Conservation (phyloP, 2,888 invertebrate genomes). For the Amphipoea lucens region DNA sequence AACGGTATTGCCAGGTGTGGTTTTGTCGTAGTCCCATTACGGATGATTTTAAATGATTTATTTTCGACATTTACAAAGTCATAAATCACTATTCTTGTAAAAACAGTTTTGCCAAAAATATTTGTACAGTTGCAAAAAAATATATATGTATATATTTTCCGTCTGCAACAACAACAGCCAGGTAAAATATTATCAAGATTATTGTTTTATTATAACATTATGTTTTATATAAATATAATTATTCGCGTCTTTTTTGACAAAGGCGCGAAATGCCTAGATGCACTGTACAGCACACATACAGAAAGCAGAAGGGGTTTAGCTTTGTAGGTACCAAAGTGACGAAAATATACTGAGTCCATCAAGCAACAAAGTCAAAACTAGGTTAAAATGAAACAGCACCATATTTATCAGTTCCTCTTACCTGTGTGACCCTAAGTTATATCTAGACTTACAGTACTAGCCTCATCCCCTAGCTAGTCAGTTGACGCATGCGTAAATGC, state of each 20-base stretch:
- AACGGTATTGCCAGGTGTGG: conserved; percentile 2
- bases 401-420: not conserved
- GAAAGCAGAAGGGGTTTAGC: not conserved
- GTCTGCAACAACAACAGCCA: not conserved
- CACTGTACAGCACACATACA: not conserved
- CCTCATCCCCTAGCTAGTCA: not conserved
- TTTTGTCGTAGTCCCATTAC: not conserved
- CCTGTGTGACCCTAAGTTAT: not conserved
- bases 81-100: not conserved
- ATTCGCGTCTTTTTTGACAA: not conserved
- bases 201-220: no score
- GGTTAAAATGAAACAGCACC: not conserved
- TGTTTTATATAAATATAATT: not conserved
- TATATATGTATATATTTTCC: not conserved
- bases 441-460: not conserved
- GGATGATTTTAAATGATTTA: not conserved
- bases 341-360: not conserved
- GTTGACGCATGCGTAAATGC: not conserved
- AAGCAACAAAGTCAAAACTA: not conserved
- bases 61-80: not conserved
- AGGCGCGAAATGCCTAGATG: not conserved
- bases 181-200: no score
- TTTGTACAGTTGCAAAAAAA: not conserved
- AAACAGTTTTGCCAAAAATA: not conserved
- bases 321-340: not conserved